Conservation (phyloP, 2,888 invertebrate species). For the Idaea straminata region DNA sequence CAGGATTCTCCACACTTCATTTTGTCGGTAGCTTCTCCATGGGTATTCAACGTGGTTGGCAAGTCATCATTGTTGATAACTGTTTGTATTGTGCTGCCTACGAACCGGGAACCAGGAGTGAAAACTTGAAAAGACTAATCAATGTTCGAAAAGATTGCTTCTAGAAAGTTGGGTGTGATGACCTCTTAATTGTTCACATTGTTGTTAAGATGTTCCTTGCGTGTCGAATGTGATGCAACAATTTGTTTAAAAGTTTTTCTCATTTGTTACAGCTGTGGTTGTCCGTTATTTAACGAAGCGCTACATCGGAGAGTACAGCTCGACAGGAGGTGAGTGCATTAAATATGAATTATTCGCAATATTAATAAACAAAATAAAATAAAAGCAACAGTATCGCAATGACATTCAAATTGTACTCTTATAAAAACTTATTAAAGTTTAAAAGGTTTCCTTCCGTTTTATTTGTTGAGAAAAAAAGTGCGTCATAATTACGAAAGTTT, state of each 20-base stretch:
- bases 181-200: constrained; percentile 56
- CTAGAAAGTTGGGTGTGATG: constrained; percentile 70
- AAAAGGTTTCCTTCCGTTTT: constrained; percentile 58
- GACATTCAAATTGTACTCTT: constrained; percentile 23
- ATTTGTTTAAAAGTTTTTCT: constrained; percentile 36
- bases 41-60: constrained; percentile 58
- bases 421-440: constrained; percentile 26
- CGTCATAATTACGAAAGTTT: constrained; percentile 30
- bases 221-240: constrained; percentile 31
- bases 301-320: constrained; percentile 90
- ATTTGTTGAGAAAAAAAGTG: constrained; percentile 39
- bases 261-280: constrained; percentile 86
- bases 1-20: constrained; percentile 70
- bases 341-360: constrained; percentile 12
- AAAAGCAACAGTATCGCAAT: constrained; percentile 17
- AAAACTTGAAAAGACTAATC: constrained; percentile 74
- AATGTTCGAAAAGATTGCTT: constrained; percentile 46
- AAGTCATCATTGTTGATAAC: constrained; percentile 72
- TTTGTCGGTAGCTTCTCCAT: constrained; percentile 60
- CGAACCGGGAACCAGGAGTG: constrained; percentile 64
- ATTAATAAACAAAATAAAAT: constrained; percentile 14
- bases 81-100: constrained; percentile 62
- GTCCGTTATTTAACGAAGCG: constrained; percentile 89
- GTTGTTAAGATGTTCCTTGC: constrained; percentile 37
- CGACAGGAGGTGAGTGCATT: constrained; percentile 85